Base-by-base conservation (phyloP, 1,140 invertebrate genomes). In the Brevipalpus yothersi region DNA sequence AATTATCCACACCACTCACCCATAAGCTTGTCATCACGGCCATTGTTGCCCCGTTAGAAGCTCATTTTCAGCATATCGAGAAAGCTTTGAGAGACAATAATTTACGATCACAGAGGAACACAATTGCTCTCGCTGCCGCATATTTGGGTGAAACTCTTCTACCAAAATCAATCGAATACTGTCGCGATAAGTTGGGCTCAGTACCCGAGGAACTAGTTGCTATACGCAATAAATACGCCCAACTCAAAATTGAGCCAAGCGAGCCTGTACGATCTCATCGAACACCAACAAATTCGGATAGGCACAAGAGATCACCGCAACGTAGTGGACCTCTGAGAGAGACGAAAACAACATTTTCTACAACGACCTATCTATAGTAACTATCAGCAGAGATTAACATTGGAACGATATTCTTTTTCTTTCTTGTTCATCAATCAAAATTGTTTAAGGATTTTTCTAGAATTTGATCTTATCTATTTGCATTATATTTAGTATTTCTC, bases 1-100 rank as follows among this genome's bases (percentile, higher is more conserved):
- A 78, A 59, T 69, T 86, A 9, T 73, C 76, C 64, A 80, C 77
- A 1, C 73, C 75, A 2, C 79, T 83, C 67, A 72, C 80, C 53
- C 72, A 81, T 58, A 68, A 74, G 54, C 72, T 77, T 1, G 77
- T 85, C 42, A 79, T 79, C 59, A 73, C 76, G 42, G 74, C 78
- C 12, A 69, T 86, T 12, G 72, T 76, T 49, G 76, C 77, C 41
- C 77, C 84, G 9, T 78, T 83, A 67, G 72, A 74, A 49, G 74
- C 78, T 17, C 81, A 85, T 68, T 66, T 84, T 40, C 72, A 73
- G 58, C 78, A 83, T 69, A 69, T 83, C 31, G 75, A 77, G 56
- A 63, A 69, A 19, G 77, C 80, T 1, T 68, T 82, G 10, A 70
- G 71, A 23, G 76, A 75, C 65, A 74, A 76, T 31, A 75, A 76